Evolutionary conservation across 2,888 invertebrate genomes (phyloP), one percentile per base, ranked within the genome.

Genomic region (Himalopsyche anomala): DNA sequence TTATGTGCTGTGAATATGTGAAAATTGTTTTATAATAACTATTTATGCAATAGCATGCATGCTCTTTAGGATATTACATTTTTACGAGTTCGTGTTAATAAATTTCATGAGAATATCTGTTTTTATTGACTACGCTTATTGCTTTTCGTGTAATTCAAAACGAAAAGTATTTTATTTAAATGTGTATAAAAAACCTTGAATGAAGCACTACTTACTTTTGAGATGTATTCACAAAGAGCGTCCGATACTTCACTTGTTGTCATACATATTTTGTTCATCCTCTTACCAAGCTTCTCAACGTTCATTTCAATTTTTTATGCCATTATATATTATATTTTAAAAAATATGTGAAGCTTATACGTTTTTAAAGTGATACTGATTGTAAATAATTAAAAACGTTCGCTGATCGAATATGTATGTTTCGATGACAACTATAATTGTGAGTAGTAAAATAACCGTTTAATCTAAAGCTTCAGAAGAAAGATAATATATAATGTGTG

Each of bases 101-200:
- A 62, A 62, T 19, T 62, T 62, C 62, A 62, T 62, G 62, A 62
- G 62, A 62, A 62, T n/a, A 62, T 19, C 19, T 19, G 62, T 62
- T 62, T 62, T 62, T 62, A 62, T 62, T 56, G 56, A 56, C 56
- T 19, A 8, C 62, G 8, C 62, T 62, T 62, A 62, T 62, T 62
- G 62, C 62, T 62, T 62, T 62, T 62, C n/a, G 62, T 19, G 62
- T 62, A 62, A 62, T 19, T 62, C 62, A 62, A 62, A 62, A 62
- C 28, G 62, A 62, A 19, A 62, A 28, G 62, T 62, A 62, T 62
- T 62, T 62, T 62, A 62, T 62, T 62, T 28, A 62, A 62, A 62
- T 62, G 62, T 62, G 62, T 62, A 62, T n/a, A 62, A 62, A 62
- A 62, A 62, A 62, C 62, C 62, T 62, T 62, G 62, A 62, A 62